Evolutionary conservation across 2,113 vertebrate genomes (phyloP).

Genomic region (Lophura nycthemera): DNA sequence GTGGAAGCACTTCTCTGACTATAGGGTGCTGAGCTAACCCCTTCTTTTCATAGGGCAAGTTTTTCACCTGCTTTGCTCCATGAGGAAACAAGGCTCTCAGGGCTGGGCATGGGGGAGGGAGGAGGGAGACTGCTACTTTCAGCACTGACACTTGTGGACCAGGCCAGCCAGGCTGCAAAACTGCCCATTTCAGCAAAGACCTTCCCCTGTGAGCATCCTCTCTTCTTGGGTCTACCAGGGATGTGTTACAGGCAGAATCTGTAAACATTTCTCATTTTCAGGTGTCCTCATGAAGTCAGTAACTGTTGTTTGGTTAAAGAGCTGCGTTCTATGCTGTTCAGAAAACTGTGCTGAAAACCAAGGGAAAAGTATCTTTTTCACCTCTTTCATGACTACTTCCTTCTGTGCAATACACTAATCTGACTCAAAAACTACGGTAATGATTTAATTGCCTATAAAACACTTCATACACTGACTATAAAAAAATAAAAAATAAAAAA

Average conservation of each 20-base stretch:
- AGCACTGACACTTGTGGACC: neutral
- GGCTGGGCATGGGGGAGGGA: neutral
- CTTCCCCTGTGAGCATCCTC: neutral
- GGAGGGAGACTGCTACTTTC: neutral
- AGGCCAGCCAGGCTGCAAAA: neutral
- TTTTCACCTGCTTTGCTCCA: neutral
- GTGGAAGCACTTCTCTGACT: neutral
- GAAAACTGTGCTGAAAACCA: neutral
- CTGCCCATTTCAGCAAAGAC: neutral
- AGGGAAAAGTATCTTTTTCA: neutral
- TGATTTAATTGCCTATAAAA: neutral
- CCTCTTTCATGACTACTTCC: neutral
- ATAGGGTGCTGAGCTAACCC: neutral
- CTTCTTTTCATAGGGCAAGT: neutral
- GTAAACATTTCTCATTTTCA: neutral
- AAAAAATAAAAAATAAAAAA: neutral
- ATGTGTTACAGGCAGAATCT: neutral
- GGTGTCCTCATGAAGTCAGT: neutral
- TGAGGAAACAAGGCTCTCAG: neutral
- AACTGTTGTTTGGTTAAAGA: neutral
- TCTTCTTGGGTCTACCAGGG: neutral
- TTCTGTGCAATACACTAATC: neutral
- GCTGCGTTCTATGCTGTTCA: neutral
- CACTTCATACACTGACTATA: neutral
- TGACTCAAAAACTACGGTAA: neutral